Percentiles rank a stretch among this genome's conserved stretches.
phyloP scores from a whole-genome alignment of 2,797 vertebrate genomes.

The Telmatherina bonti region DNA sequence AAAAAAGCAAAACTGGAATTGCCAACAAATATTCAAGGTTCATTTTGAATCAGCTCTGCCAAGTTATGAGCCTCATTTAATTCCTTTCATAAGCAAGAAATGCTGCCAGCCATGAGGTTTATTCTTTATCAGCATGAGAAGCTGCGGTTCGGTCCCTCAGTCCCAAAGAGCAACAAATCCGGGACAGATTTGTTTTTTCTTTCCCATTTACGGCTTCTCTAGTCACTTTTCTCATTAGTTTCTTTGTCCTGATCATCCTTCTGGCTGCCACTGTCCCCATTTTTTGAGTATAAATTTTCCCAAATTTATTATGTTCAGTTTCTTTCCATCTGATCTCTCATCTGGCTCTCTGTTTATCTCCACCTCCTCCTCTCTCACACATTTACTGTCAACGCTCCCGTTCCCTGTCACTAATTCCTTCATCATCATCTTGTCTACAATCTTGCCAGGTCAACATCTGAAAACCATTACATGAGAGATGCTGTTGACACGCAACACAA shows the following conservation, averaged over 20 bases:
- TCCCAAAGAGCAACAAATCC: conserved; percentile 21
- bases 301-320: neutral
- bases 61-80: conserved; percentile 12
- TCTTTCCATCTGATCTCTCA: conserved; percentile 47
- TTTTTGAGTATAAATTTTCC: neutral
- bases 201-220: neutral
- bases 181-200: neutral
- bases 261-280: neutral
- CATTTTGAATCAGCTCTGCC: conserved; percentile 11
- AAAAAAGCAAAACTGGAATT: neutral
- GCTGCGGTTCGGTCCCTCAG: neutral
- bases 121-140: conserved; percentile 5
- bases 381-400: conserved; percentile 5
- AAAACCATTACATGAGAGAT: conserved; percentile 19
- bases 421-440: conserved; percentile 31
- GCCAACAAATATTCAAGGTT: neutral
- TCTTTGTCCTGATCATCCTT: neutral
- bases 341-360: conserved; percentile 37
- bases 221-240: neutral
- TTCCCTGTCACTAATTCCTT: conserved; percentile 19
- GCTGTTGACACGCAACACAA: conserved; percentile 35
- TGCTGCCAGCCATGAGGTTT: neutral
- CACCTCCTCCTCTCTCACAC: conserved; percentile 45
- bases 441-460: conserved; percentile 33
- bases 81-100: conserved; percentile 17